These are phyloP conservation scores for Scyliorhinus canicula DNA, from an alignment of 2,797 vertebrate species.

Conservation along the genomic window DNA sequence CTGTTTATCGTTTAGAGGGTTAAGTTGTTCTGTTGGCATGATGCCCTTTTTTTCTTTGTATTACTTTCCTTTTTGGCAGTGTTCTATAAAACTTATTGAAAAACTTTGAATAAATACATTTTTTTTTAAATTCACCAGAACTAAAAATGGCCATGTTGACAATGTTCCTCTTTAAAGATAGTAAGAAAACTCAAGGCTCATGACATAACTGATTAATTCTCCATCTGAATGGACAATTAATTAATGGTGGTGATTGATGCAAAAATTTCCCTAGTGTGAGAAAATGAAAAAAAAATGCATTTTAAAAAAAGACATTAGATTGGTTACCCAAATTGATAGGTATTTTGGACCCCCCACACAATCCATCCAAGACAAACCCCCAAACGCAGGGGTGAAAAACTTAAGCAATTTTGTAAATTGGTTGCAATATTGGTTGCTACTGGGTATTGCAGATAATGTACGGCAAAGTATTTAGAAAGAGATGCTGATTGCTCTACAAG, in stretches of 20 bases:
- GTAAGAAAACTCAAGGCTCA: background rate
- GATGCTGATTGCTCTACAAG: background rate
- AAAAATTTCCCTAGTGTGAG: background rate
- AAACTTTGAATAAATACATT: too few relatives aligned
- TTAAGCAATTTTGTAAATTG: background rate
- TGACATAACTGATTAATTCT: background rate
- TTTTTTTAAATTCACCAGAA: background rate
- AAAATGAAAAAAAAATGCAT: background rate
- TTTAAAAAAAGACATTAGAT: background rate
- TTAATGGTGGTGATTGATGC: background rate
- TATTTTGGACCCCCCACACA: background rate
- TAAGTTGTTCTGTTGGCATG: too few relatives aligned
- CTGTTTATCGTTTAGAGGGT: too few relatives aligned
- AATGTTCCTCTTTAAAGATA: background rate
- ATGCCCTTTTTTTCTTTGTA: too few relatives aligned
- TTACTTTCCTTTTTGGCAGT: too few relatives aligned
- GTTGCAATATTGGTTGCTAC: background rate
- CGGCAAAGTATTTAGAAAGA: background rate
- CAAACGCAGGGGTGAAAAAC: background rate
- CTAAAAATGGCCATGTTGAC: background rate
- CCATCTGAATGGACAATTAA: background rate
- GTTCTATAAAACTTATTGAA: too few relatives aligned
- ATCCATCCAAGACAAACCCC: background rate
- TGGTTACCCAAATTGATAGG: background rate
- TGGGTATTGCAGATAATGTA: background rate